phyloP scores from a whole-genome alignment of 2,888 invertebrate species.

The Apocheima hispidaria region DNA sequence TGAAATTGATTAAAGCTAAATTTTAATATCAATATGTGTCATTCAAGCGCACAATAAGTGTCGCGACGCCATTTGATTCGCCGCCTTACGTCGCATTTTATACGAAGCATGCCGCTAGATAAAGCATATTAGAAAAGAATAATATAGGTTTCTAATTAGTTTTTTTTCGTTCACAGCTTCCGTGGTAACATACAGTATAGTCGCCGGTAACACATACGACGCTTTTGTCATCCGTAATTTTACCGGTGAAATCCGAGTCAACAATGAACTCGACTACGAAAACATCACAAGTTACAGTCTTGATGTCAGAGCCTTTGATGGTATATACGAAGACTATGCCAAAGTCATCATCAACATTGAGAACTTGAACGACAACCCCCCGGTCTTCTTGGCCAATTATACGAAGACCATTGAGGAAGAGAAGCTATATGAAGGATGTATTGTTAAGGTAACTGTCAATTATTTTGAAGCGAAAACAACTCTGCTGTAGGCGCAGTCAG shows the following conservation, averaged over 20 bases:
- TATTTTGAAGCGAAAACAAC: background rate
- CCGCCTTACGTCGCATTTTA: no score
- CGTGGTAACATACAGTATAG: conserved; percentile 94
- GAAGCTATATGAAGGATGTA: conserved; percentile 88
- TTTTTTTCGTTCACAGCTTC: conserved; percentile 85
- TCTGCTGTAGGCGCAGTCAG: background rate
- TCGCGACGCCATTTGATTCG: no score
- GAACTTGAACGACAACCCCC: conserved; percentile 97
- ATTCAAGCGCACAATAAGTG: no score
- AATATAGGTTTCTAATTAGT: no score
- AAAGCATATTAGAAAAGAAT: no score
- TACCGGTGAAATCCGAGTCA: conserved; percentile 94
- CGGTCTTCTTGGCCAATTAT: conserved; percentile 91
- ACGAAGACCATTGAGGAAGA: conserved; percentile 92
- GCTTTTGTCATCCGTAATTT: conserved; percentile 94
- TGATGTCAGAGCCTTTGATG: conserved; percentile 94
- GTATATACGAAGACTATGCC: conserved; percentile 93
- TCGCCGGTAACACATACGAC: conserved; percentile 93
- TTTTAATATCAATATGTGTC: no score
- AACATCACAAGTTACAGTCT: conserved; percentile 93
- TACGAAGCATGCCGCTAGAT: no score
- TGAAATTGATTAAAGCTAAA: no score
- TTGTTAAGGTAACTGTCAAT: conserved; percentile 84
- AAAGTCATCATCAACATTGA: conserved; percentile 94
- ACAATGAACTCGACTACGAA: conserved; percentile 93